These are phyloP conservation scores for Molossus alvarezi DNA, from an alignment of 2,797 vertebrate species.

Conservation along the genomic window DNA sequence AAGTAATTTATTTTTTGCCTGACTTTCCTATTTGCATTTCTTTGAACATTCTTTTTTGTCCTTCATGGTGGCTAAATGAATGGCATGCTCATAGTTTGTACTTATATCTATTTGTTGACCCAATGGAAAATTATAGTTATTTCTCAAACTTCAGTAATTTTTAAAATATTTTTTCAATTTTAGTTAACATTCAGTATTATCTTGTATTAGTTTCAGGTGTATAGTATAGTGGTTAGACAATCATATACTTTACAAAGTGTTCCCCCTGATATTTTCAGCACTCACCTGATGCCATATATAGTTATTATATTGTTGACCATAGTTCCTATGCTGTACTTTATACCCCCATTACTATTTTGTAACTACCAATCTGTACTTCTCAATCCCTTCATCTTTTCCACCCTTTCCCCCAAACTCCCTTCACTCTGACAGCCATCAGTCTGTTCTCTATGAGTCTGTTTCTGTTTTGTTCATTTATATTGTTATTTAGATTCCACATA, in stretches of 20 bases:
- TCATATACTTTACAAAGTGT: background rate
- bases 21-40: background rate
- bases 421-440: background rate
- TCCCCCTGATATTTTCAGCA: background rate
- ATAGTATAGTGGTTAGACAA: background rate
- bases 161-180: background rate
- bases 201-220: background rate
- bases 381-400: background rate
- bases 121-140: background rate
- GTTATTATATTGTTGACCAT: background rate
- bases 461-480: background rate
- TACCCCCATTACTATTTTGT: background rate
- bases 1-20: constrained; percentile 38
- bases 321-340: background rate
- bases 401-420: background rate
- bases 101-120: background rate
- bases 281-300: background rate
- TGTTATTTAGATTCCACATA: background rate
- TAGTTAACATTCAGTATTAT: background rate
- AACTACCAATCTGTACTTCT: background rate
- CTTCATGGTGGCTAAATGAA: background rate
- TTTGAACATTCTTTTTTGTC: background rate
- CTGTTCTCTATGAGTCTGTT: background rate
- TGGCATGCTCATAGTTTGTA: background rate
- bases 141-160: constrained; percentile 48